Evolutionary conservation across 2,113 vertebrate species (phyloP).

Genomic region (Nannobrachium achirus): DNA sequence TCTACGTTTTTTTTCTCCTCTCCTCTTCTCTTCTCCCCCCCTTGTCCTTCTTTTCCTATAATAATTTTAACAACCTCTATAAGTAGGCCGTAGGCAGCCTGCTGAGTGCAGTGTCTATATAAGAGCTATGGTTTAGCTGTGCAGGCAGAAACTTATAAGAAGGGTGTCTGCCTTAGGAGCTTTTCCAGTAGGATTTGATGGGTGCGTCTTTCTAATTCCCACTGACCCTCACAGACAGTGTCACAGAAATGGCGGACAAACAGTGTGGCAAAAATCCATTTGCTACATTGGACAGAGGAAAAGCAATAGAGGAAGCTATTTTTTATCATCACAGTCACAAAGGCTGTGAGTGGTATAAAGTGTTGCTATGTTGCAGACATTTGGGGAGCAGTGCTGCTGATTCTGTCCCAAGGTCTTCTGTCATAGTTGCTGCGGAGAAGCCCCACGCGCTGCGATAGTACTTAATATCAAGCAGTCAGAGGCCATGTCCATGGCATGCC

Average conservation of each 20-base stretch:
- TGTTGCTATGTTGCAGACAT: conserved; percentile 40
- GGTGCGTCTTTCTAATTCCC: conserved; percentile 13
- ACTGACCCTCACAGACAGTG: conserved; percentile 25
- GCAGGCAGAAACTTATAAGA: conserved; percentile 31
- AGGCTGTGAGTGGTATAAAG: conserved; percentile 31
- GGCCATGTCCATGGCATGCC: conserved; percentile 54
- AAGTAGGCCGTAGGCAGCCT: conserved; percentile 55
- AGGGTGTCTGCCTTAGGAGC: conserved; percentile 18
- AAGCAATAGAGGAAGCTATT: conserved; percentile 30
- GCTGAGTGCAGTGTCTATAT: conserved; percentile 16
- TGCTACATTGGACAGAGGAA: conserved; percentile 47
- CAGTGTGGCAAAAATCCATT: conserved; percentile 21
- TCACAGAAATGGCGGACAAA: conserved; percentile 42
- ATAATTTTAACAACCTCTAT: conserved; percentile 53
- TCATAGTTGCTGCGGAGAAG: conserved; percentile 59
- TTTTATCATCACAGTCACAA: conserved; percentile 53
- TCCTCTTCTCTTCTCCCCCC: conserved; percentile 5
- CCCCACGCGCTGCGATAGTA: conserved; percentile 48
- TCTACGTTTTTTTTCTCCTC: conserved; percentile 21
- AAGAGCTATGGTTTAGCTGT: conserved; percentile 39
- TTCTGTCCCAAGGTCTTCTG: conserved; percentile 48
- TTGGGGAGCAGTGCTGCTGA: conserved; percentile 38
- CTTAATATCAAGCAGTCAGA: conserved; percentile 66
- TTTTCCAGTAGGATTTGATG: conserved; percentile 18
- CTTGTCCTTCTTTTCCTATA: conserved; percentile 15